Base-by-base conservation (phyloP, 2,113 vertebrate genomes). In the Oostethus manadensis region DNA sequence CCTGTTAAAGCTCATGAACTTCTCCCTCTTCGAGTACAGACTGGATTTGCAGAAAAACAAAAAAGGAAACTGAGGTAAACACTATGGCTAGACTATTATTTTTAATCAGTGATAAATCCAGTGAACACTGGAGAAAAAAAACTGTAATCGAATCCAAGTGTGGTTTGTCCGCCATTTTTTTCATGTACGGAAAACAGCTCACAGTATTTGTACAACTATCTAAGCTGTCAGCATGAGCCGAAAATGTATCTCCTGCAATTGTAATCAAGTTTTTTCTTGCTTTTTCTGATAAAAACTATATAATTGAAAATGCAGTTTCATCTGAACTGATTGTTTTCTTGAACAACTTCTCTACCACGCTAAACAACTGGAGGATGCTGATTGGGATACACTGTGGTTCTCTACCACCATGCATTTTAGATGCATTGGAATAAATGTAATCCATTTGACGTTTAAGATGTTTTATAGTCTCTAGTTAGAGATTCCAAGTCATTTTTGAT, bases 21-120 rank as follows among this genome's bases (percentile, higher is more conserved):
- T 90, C 60, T 83, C 68, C 4, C 29, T 89, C 51, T 44, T 87
- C 0, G 86, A 88, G 45, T 92, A 92, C 76, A 86, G 77, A 58
- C 74, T 88, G 5, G 69, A 89, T 59, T 33, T 92, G 44, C 74
- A 79, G 60, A 40, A 14, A n/a, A 54, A 68, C 4, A 1, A 1
- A 16, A 15, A 53, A n/a, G 56, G 10, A 1, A 54, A 73, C 48
- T 77, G 51, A 82, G 23, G 7, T 11, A 50, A 50, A 50, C 1
- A 50, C 48, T 1, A 22, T 23, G 1, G 16, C 38, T 60, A 18
- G 14, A 13, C n/a, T 46, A 3, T 45, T 17, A 3, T 9, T 46
- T 46, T 46, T 9, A 18, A 20, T 48, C 16, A 2, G 10, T 33
- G 29, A 33, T 33, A 33, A 33, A 33, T 33, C 8, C 5, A 33